phyloP scores from a whole-genome alignment of 2,113 vertebrate species.

The Clarias macrocephalus region DNA sequence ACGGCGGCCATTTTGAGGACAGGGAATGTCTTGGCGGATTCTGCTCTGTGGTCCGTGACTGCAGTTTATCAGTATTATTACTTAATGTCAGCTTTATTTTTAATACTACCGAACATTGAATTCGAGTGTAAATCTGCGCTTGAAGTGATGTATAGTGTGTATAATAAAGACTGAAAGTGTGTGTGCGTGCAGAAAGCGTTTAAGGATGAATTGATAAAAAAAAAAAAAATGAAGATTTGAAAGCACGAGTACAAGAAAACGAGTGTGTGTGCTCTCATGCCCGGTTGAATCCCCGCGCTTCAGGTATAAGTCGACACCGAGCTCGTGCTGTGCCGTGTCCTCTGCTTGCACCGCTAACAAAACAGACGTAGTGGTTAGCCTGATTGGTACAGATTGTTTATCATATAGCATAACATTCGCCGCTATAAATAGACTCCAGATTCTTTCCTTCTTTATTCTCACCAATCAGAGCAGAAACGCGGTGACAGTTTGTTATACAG shows the following conservation, averaged over 20 bases:
- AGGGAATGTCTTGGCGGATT: background rate
- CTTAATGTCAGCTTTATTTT: background rate
- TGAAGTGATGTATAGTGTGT: background rate
- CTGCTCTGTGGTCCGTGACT: background rate
- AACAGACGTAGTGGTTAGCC: background rate
- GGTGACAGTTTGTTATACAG: background rate
- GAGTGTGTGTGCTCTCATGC: background rate
- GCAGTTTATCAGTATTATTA: background rate
- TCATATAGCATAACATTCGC: background rate
- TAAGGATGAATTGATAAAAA: background rate
- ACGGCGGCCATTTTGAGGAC: background rate
- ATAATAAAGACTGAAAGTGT: background rate
- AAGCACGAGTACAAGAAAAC: background rate
- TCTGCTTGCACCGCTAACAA: background rate
- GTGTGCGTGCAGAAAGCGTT: background rate
- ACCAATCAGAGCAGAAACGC: constrained; percentile 55
- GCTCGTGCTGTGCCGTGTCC: background rate
- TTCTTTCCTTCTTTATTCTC: constrained; percentile 44
- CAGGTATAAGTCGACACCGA: background rate
- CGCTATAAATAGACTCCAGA: background rate
- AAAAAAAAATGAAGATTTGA: background rate
- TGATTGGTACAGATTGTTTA: background rate
- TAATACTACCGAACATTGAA: background rate
- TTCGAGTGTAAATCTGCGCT: background rate
- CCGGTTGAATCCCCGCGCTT: background rate